Evolutionary conservation across 2,113 vertebrate species (phyloP).

Genomic region (Oryzias javanicus): DNA sequence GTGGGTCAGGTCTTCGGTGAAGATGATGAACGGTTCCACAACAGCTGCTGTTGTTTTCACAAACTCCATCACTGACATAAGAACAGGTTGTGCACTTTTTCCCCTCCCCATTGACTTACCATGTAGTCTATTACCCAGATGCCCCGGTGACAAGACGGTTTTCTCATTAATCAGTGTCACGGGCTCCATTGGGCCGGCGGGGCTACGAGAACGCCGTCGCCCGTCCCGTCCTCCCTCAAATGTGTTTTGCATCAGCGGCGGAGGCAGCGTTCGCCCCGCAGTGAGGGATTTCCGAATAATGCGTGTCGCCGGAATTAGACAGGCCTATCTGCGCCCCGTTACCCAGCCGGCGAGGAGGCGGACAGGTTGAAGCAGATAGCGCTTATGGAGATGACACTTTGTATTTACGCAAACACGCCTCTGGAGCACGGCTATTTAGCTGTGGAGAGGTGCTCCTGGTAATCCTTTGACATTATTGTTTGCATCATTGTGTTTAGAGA

Average conservation of each 20-base stretch:
- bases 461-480: conserved; percentile 19
- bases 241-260: conserved; percentile 24
- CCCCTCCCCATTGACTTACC: conserved; percentile 39
- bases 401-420: conserved; percentile 50
- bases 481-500: conserved; percentile 8
- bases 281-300: conserved; percentile 46
- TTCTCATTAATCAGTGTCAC: conserved; percentile 67
- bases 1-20: too few species aligned
- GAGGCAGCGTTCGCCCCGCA: conserved; percentile 18
- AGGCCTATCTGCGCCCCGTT: conserved; percentile 45
- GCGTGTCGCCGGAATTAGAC: conserved; percentile 29
- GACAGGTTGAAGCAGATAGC: conserved; percentile 51
- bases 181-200: conserved; percentile 21
- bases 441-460: conserved; percentile 10
- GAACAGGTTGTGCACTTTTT: conserved; percentile 16
- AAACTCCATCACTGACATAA: neutral
- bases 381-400: conserved; percentile 58
- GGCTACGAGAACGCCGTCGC: conserved; percentile 27
- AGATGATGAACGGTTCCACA: too few species aligned
- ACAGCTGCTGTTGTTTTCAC: neutral
- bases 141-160: conserved; percentile 22
- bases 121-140: conserved; percentile 47
- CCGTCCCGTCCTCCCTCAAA: conserved; percentile 4
- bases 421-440: conserved; percentile 25
- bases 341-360: conserved; percentile 44